A percentile compares a stretch with the other conserved stretches of the same genome.
phyloP scores from a whole-genome alignment of 2,113 vertebrate species.

The Boulengeromyrus knoepffleri region DNA sequence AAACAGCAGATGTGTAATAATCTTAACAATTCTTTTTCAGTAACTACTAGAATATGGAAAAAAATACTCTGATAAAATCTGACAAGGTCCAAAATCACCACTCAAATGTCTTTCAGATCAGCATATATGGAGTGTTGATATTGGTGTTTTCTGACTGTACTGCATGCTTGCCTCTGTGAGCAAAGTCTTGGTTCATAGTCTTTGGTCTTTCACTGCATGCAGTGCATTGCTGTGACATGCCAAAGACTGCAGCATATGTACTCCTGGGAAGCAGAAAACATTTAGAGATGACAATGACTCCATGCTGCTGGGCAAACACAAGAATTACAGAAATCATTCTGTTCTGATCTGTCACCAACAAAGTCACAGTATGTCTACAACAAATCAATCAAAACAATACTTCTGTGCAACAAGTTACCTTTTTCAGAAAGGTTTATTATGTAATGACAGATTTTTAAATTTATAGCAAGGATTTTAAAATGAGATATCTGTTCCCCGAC shows the following conservation, averaged over 20 bases:
- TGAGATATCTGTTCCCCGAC: background rate
- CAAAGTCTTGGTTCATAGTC: background rate
- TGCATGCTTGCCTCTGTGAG: background rate
- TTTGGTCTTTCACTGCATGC: background rate
- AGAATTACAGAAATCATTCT: background rate
- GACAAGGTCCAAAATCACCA: background rate
- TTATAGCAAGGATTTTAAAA: background rate
- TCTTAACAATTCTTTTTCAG: background rate
- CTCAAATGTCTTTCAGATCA: background rate
- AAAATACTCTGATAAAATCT: background rate
- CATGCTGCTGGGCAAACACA: background rate
- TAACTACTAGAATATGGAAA: background rate
- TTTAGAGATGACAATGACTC: background rate
- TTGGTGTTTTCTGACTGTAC: background rate
- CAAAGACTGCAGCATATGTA: too few species aligned
- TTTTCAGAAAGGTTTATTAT: background rate
- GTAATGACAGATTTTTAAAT: background rate
- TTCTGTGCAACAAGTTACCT: background rate
- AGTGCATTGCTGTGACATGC: background rate
- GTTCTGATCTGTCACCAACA: background rate
- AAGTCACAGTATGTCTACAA: background rate
- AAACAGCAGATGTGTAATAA: background rate
- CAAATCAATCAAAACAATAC: background rate
- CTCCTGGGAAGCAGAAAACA: background rate
- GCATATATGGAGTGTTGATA: background rate